These are phyloP conservation scores for Solenodon paradoxus DNA, from an alignment of 2,113 vertebrate genomes.

Conservation along the genomic window DNA sequence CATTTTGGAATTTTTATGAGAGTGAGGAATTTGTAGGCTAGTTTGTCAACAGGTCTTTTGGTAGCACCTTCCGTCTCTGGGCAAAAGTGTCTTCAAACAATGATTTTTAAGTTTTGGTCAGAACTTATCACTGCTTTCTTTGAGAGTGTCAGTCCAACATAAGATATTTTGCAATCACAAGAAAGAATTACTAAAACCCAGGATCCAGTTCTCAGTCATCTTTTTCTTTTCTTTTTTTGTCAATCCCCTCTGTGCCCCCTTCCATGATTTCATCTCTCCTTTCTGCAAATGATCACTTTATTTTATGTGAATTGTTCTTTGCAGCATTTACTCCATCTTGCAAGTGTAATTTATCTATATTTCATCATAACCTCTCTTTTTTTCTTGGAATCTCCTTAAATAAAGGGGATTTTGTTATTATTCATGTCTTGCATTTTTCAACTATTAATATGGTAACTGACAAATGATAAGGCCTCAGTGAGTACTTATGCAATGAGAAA, in stretches of 20 bases:
- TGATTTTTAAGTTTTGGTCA: conserved; percentile 27
- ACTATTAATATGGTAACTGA: not conserved
- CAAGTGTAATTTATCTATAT: not conserved
- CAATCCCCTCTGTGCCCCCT: not conserved
- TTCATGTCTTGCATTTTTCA: not conserved
- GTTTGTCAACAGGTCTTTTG: too few species aligned
- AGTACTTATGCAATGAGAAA: conserved; percentile 11
- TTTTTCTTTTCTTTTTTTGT: not conserved
- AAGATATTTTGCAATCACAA: not conserved
- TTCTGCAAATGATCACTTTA: not conserved
- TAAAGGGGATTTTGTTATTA: not conserved
- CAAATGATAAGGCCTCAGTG: not conserved
- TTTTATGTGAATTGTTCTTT: not conserved
- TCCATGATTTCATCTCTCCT: not conserved
- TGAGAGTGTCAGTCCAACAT: not conserved
- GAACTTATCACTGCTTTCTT: not conserved
- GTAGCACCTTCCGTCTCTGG: too few species aligned
- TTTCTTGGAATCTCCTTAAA: not conserved
- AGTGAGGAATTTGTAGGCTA: too few species aligned
- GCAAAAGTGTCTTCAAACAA: not conserved
- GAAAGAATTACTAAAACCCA: too few species aligned
- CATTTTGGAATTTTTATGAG: not conserved
- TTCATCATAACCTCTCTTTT: not conserved
- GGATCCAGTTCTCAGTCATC: not conserved
- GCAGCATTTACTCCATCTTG: not conserved